phyloP scores from a whole-genome alignment of 2,113 vertebrate species.

The Heloderma charlesbogerti region DNA sequence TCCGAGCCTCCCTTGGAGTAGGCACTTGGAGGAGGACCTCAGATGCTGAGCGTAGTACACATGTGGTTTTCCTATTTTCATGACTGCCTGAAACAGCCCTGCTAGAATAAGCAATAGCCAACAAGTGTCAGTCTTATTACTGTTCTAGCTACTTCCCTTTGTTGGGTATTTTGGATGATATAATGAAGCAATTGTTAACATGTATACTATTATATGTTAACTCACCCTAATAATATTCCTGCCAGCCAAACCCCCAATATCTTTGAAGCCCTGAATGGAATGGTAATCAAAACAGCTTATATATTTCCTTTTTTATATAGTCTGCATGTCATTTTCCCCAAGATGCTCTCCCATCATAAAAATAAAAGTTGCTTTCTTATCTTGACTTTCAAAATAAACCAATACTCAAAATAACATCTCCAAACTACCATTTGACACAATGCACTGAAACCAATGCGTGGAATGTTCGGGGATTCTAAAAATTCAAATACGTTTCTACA shows the following conservation, averaged over 20 bases:
- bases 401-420: background rate
- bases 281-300: background rate
- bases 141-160: background rate
- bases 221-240: background rate
- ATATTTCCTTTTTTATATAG: background rate
- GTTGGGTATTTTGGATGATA: background rate
- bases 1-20: too few relatives aligned
- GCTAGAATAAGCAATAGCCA: background rate
- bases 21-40: too few relatives aligned
- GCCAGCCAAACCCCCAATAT: background rate
- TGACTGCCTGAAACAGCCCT: background rate
- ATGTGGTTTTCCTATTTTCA: background rate
- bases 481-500: background rate
- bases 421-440: background rate
- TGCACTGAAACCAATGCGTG: background rate
- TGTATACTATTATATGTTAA: background rate
- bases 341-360: background rate
- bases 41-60: too few relatives aligned
- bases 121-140: background rate
- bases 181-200: background rate
- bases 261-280: background rate
- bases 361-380: background rate
- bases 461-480: background rate
- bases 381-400: background rate
- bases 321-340: background rate